A percentile compares a stretch with the other conserved stretches of the same genome.
Conservation (phyloP, 2,888 invertebrate species). For the Eupithecia pulchellata region DNA sequence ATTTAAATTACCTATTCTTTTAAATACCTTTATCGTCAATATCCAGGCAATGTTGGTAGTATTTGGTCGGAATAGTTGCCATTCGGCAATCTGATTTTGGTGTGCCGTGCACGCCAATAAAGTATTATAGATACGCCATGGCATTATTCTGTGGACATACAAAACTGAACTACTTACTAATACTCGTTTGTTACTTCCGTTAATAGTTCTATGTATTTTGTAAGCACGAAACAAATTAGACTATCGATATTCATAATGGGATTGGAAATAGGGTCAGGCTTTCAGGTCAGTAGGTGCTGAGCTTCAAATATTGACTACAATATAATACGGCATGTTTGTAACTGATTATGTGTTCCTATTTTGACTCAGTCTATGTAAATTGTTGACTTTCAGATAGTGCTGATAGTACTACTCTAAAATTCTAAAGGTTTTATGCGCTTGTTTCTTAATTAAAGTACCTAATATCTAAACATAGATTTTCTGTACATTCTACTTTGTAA, state of each 20-base stretch:
- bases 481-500: not conserved
- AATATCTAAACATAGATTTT: not conserved
- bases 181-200: not conserved
- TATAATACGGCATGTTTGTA: constrained; percentile 27
- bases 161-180: not conserved
- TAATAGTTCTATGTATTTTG: not conserved
- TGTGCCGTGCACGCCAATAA: not conserved
- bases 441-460: too few relatives aligned
- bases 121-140: not conserved
- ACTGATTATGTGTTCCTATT: constrained; percentile 48
- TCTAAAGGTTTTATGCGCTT: too few relatives aligned
- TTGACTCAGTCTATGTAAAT: constrained; percentile 41
- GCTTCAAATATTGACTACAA: constrained; percentile 31
- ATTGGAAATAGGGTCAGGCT: constrained; percentile 45
- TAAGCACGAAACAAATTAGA: not conserved
- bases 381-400: not conserved
- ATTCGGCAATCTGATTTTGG: too few relatives aligned
- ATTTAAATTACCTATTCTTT: too few relatives aligned
- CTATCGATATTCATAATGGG: constrained; percentile 44
- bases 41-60: too few relatives aligned
- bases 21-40: too few relatives aligned
- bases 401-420: too few relatives aligned
- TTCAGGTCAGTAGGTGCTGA: constrained; percentile 49
- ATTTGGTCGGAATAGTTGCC: too few relatives aligned
- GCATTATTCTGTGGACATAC: constrained; percentile 12